phyloP scores from a whole-genome alignment of 2,888 invertebrate species.

The Drosophila austrosaltans region DNA sequence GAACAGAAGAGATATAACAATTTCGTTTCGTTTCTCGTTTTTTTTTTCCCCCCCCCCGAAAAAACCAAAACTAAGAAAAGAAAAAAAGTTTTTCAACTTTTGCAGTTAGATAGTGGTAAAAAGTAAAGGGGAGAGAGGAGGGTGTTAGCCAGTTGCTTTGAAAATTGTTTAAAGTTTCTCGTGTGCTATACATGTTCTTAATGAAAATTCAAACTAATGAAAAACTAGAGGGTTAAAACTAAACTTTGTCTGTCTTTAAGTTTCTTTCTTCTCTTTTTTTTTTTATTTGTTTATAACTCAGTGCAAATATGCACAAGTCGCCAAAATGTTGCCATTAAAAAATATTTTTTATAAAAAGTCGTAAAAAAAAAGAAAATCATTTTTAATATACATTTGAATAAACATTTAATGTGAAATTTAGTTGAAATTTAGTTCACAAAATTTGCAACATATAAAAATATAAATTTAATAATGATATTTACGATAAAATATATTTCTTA shows the following conservation, averaged over 20 bases:
- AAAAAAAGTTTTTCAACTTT: not conserved
- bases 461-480: too few relatives aligned
- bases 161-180: slow-evolving; percentile 7
- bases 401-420: too few relatives aligned
- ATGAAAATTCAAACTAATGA: slow-evolving; percentile 5
- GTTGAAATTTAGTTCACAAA: too few relatives aligned
- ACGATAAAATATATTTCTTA: too few relatives aligned
- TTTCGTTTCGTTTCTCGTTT: not conserved
- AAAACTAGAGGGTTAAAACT: slow-evolving; percentile 8
- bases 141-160: not conserved
- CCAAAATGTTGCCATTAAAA: not conserved
- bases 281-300: not conserved
- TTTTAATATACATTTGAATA: not conserved
- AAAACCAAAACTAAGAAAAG: not conserved
- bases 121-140: too few relatives aligned
- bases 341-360: not conserved
- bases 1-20: not conserved
- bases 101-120: not conserved
- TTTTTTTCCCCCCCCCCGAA: not conserved
- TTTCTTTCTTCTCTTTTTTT: not conserved
- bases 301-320: not conserved
- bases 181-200: not conserved
- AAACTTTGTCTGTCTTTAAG: slow-evolving; percentile 5
- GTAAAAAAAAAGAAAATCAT: not conserved
- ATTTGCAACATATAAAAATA: too few relatives aligned